A percentile compares a stretch with the other conserved stretches of the same genome.
Evolutionary conservation across 2,113 vertebrate species (phyloP).

Genomic region (Embiotoca jacksoni): DNA sequence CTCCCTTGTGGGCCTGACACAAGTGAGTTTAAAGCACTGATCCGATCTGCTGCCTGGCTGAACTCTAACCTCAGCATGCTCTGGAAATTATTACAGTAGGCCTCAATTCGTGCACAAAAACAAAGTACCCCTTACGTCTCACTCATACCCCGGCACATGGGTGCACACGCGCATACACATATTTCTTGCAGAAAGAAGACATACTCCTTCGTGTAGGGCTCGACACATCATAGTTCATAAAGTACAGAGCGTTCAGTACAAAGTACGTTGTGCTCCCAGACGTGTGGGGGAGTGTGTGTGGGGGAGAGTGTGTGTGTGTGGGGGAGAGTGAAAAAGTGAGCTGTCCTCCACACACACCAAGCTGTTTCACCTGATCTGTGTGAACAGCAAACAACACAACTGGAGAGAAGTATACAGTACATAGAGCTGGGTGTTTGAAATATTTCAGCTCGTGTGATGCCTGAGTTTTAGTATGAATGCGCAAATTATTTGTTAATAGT

Average conservation of each 20-base stretch:
- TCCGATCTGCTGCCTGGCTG: constrained; percentile 69
- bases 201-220: constrained; percentile 1
- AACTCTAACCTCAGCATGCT: constrained; percentile 59
- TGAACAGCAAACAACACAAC: constrained; percentile 12
- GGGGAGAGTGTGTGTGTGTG: not conserved
- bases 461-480: too few relatives aligned
- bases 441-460: too few relatives aligned
- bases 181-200: constrained; percentile 30
- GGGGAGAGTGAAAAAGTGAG: not conserved
- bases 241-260: constrained; percentile 19
- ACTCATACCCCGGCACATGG: constrained; percentile 20
- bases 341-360: constrained; percentile 10
- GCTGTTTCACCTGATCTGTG: constrained; percentile 40
- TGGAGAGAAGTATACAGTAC: not conserved
- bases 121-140: not conserved
- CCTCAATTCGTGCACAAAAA: constrained; percentile 45
- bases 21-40: constrained; percentile 65
- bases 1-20: constrained; percentile 57
- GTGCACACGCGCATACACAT: not conserved
- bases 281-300: not conserved
- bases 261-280: constrained; percentile 50
- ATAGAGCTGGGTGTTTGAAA: too few relatives aligned
- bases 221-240: not conserved
- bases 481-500: too few relatives aligned
- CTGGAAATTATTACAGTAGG: constrained; percentile 71